A percentile compares a stretch with the other conserved stretches of the same genome.
Evolutionary conservation across 1,140 invertebrate genomes (phyloP).

Genomic region (Ostrea edulis): DNA sequence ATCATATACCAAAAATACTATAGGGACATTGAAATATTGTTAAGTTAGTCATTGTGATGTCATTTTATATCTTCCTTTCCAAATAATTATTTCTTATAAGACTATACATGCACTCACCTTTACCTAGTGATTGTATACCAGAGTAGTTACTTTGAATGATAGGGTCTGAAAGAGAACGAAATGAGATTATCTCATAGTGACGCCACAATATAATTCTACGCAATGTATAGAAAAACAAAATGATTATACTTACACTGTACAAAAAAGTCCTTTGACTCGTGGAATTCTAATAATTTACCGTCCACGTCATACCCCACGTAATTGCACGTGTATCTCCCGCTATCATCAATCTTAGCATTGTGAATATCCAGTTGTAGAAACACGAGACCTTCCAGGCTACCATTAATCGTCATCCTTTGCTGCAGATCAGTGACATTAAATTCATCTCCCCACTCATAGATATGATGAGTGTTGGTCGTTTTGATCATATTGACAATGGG

Average conservation of each 20-base stretch:
- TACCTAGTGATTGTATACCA: not conserved
- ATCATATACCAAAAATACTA: not conserved
- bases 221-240: not conserved
- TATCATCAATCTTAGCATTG: not conserved
- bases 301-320: not conserved
- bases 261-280: slow-evolving; percentile 1
- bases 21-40: too few relatives aligned
- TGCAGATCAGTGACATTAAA: slow-evolving; percentile 10
- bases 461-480: not conserved
- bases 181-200: not conserved
- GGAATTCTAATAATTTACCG: not conserved
- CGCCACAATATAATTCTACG: not conserved
- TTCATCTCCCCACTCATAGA: slow-evolving; percentile 8
- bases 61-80: too few relatives aligned
- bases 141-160: slow-evolving; percentile 6
- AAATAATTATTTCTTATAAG: too few relatives aligned
- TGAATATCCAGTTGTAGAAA: not conserved
- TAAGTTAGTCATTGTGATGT: too few relatives aligned
- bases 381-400: not conserved
- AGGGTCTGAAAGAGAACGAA: not conserved
- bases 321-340: slow-evolving; percentile 22
- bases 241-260: slow-evolving; percentile 1
- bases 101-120: not conserved
- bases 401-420: not conserved
- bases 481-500: slow-evolving; percentile 3